These are phyloP conservation scores for Coenobita brevimanus DNA, from an alignment of 1,140 invertebrate genomes.

Conservation along the genomic window DNA sequence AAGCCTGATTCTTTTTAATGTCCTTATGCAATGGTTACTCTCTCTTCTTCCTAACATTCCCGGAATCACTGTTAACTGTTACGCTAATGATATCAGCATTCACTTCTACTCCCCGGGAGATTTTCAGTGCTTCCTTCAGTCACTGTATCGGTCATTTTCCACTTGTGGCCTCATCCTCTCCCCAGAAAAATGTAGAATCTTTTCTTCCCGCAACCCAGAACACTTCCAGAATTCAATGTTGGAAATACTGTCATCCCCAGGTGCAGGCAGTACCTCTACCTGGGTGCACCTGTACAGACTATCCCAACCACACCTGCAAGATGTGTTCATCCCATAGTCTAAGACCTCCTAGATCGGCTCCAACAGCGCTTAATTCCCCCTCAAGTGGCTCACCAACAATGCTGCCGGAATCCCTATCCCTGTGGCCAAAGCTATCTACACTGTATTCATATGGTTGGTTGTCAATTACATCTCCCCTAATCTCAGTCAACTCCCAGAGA, in stretches of 20 bases:
- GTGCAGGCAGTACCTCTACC: too few relatives aligned
- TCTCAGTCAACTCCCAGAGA: not conserved
- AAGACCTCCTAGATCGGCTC: not conserved
- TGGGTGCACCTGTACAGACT: too few relatives aligned
- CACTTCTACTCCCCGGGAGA: constrained; percentile 23
- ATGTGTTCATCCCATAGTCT: not conserved
- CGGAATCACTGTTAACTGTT: constrained; percentile 1
- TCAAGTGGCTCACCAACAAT: too few relatives aligned
- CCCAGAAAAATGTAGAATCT: constrained; percentile 33
- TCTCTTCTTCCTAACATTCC: constrained; percentile 27
- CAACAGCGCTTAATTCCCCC: not conserved
- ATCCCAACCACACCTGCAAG: too few relatives aligned
- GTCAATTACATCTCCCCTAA: constrained; percentile 12
- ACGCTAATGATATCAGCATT: constrained; percentile 39
- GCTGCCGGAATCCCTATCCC: not conserved
- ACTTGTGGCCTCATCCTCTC: too few relatives aligned
- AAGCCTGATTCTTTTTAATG: too few relatives aligned
- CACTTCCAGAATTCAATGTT: constrained; percentile 21
- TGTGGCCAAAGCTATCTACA: too few relatives aligned
- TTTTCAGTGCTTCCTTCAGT: constrained; percentile 23
- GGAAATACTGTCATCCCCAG: too few relatives aligned
- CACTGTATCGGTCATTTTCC: constrained; percentile 1
- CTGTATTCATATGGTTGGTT: not conserved
- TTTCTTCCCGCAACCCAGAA: constrained; percentile 19
- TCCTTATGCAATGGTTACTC: constrained; percentile 7